Conservation (phyloP, 2,797 vertebrate genomes). For the Rhinoraja longicauda region DNA sequence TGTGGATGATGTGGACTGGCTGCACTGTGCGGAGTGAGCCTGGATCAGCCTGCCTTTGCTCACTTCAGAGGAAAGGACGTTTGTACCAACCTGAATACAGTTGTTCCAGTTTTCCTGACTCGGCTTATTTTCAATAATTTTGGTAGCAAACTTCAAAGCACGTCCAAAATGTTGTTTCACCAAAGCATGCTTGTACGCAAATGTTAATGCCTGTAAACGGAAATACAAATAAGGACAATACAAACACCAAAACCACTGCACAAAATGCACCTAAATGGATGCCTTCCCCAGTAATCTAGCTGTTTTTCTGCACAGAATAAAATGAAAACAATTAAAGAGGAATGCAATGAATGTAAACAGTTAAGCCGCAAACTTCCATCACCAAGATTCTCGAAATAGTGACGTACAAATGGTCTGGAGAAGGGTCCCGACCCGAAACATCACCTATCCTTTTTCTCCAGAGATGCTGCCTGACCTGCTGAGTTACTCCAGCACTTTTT, state of each 20-base stretch:
- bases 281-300: not conserved
- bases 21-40: too few relatives aligned
- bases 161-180: constrained; percentile 89
- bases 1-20: not conserved
- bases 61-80: constrained; percentile 25
- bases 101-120: constrained; percentile 95
- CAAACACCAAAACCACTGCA: not conserved
- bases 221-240: not conserved
- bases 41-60: not conserved
- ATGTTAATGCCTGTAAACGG: constrained; percentile 75
- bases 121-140: constrained; percentile 92
- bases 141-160: constrained; percentile 86
- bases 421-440: too few relatives aligned
- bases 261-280: not conserved
- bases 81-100: constrained; percentile 78
- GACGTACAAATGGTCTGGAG: too few relatives aligned
- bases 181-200: constrained; percentile 92
- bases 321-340: too few relatives aligned
- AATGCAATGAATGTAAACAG: too few relatives aligned
- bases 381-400: too few relatives aligned
- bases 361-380: too few relatives aligned
- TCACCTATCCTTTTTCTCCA: too few relatives aligned
- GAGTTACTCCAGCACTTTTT: too few relatives aligned
- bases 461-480: too few relatives aligned
- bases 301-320: not conserved